These are phyloP conservation scores for Clunio marinus DNA, from an alignment of 2,888 invertebrate genomes.

Conservation along the genomic window DNA sequence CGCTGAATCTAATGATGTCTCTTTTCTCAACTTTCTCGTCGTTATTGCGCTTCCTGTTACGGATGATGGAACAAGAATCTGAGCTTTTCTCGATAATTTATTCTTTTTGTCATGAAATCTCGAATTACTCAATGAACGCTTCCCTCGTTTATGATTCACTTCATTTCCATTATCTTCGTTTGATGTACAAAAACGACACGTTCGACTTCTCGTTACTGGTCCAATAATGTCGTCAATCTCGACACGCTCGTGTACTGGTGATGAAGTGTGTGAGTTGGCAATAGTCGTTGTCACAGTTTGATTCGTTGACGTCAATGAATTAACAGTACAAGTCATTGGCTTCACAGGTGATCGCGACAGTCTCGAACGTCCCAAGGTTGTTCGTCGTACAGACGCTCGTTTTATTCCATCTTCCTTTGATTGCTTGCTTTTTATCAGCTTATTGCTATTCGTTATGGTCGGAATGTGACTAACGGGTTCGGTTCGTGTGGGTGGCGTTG, in stretches of 20 bases:
- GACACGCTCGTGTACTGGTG: slow-evolving; percentile 1
- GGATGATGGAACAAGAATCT: slow-evolving; percentile 1
- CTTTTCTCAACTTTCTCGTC: slow-evolving; percentile 26
- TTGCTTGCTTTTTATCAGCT: slow-evolving; percentile 29
- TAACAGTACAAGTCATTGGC: slow-evolving; percentile 19
- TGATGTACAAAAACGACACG: slow-evolving; percentile 11
- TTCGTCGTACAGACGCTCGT: slow-evolving; percentile 32
- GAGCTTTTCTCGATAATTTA: slow-evolving; percentile 1
- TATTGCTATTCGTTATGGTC: slow-evolving; percentile 28
- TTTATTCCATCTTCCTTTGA: slow-evolving; percentile 31
- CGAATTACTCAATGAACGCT: slow-evolving; percentile 51
- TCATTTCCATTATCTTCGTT: not conserved
- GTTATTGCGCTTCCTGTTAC: slow-evolving; percentile 21
- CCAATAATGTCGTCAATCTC: slow-evolving; percentile 7
- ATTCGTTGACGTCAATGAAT: slow-evolving; percentile 17
- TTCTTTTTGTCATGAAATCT: slow-evolving; percentile 41
- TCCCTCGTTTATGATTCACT: slow-evolving; percentile 47
- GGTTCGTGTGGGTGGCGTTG: slow-evolving; percentile 22
- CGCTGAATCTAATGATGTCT: slow-evolving; percentile 25
- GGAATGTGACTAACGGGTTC: slow-evolving; percentile 32
- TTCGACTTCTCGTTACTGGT: slow-evolving; percentile 26
- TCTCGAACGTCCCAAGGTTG: slow-evolving; percentile 27
- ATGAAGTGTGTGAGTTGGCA: slow-evolving; percentile 20
- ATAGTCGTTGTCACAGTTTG: slow-evolving; percentile 19
- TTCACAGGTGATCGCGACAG: slow-evolving; percentile 28